A percentile compares a stretch with the other conserved stretches of the same genome.
These are phyloP conservation scores for Grapholita molesta DNA, from an alignment of 1,140 invertebrate species.

Conservation along the genomic window DNA sequence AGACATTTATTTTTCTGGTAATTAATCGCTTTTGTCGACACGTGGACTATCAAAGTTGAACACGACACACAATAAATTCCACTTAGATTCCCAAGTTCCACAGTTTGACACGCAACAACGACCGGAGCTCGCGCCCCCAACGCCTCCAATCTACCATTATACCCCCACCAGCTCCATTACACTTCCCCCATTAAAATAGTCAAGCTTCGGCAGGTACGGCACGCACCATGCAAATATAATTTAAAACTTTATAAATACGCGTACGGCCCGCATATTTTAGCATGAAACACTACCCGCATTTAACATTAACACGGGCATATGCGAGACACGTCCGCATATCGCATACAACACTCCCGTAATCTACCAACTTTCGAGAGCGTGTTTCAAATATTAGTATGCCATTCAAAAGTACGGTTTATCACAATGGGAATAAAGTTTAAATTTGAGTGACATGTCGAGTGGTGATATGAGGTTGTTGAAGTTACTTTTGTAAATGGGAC, in stretches of 20 bases:
- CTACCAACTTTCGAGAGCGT: background rate
- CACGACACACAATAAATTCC: background rate
- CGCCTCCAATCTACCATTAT: background rate
- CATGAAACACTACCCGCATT: background rate
- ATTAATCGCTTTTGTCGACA: too few species aligned
- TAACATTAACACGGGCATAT: conserved; percentile 3
- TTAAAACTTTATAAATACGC: conserved; percentile 33
- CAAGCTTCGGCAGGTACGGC: background rate
- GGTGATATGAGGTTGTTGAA: background rate
- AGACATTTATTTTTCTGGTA: too few species aligned
- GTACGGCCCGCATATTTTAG: conserved; percentile 21
- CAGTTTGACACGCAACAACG: background rate
- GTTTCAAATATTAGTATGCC: background rate
- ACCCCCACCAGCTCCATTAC: too few species aligned
- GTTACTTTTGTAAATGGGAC: background rate
- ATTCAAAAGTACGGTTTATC: background rate
- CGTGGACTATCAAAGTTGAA: too few species aligned
- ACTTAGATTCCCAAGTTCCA: background rate
- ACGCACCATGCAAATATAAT: conserved; percentile 29
- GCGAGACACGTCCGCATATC: conserved; percentile 1
- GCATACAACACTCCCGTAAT: background rate
- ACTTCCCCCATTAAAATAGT: background rate
- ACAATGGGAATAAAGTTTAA: background rate
- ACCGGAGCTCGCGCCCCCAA: background rate
- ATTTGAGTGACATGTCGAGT: background rate